phyloP scores from a whole-genome alignment of 2,113 vertebrate species.

The Varanus komodoensis region DNA sequence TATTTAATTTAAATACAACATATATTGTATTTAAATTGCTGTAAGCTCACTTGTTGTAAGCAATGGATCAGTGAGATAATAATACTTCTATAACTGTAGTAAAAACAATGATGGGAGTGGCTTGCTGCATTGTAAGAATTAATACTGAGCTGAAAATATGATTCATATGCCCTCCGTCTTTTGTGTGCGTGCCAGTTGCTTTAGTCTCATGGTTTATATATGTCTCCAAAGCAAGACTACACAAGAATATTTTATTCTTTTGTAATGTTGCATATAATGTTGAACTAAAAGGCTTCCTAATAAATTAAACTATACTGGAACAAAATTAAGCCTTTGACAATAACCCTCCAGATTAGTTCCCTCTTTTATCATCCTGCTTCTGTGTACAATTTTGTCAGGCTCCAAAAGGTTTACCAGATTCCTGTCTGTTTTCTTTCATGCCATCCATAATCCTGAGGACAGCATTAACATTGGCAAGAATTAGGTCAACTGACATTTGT shows the following conservation, averaged over 20 bases:
- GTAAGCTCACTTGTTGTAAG: too few species aligned
- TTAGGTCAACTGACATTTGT: background rate
- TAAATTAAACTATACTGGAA: background rate
- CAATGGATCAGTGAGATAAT: too few species aligned
- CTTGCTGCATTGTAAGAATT: background rate
- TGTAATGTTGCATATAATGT: background rate
- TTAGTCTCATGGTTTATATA: background rate
- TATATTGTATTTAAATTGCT: too few species aligned
- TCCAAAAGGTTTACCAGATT: background rate
- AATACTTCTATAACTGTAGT: background rate
- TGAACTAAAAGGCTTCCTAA: background rate
- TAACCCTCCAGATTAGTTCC: slow-evolving; percentile 1
- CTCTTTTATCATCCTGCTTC: slow-evolving; percentile 1
- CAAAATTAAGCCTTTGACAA: slow-evolving; percentile 11
- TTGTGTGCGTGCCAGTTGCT: background rate
- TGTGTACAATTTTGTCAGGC: background rate
- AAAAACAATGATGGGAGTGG: background rate
- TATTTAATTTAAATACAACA: too few species aligned
- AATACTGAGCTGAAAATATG: background rate
- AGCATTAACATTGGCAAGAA: background rate
- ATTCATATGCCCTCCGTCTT: background rate
- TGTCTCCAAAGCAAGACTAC: background rate
- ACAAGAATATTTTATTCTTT: background rate
- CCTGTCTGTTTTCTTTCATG: background rate
- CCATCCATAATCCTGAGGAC: background rate